A percentile compares a stretch with the other conserved stretches of the same genome.
Evolutionary conservation across 2,888 invertebrate species (phyloP).

Genomic region (Tachina lurida): DNA sequence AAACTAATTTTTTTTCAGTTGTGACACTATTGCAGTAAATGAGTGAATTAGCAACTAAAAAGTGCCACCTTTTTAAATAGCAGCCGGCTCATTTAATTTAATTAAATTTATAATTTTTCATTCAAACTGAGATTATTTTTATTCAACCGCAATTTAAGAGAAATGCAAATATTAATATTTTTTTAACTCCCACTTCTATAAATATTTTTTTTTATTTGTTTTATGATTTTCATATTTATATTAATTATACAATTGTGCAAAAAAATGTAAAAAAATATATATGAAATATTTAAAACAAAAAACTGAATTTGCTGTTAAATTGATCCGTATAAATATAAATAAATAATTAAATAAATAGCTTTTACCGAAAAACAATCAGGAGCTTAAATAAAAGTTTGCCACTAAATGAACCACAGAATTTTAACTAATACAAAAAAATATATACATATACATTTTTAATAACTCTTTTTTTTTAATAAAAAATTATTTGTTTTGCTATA

Average conservation of each 20-base stretch:
- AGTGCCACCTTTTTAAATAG: background rate
- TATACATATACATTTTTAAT: constrained; percentile 40
- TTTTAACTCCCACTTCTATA: background rate
- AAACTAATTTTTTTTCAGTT: too few species aligned
- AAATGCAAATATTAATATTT: constrained; percentile 2
- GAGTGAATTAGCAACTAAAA: too few species aligned
- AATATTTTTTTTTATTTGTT: constrained; percentile 26
- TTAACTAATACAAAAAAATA: constrained; percentile 23
- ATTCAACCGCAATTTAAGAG: background rate
- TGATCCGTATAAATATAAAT: constrained; percentile 29
- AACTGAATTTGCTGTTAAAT: constrained; percentile 35
- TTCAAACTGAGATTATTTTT: background rate
- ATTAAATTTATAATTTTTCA: constrained; percentile 10
- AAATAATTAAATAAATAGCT: constrained; percentile 8
- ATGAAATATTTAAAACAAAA: background rate
- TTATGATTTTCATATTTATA: constrained; percentile 37
- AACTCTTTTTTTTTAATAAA: constrained; percentile 4
- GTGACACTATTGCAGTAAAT: too few species aligned
- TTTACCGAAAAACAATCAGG: background rate
- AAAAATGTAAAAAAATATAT: background rate
- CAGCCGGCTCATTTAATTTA: background rate
- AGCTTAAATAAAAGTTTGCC: constrained; percentile 54
- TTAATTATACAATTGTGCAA: constrained; percentile 19
- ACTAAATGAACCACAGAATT: constrained; percentile 63
- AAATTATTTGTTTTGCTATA: background rate